Evolutionary conservation across 2,113 vertebrate genomes (phyloP).

Genomic region (Ceratotherium simum): DNA sequence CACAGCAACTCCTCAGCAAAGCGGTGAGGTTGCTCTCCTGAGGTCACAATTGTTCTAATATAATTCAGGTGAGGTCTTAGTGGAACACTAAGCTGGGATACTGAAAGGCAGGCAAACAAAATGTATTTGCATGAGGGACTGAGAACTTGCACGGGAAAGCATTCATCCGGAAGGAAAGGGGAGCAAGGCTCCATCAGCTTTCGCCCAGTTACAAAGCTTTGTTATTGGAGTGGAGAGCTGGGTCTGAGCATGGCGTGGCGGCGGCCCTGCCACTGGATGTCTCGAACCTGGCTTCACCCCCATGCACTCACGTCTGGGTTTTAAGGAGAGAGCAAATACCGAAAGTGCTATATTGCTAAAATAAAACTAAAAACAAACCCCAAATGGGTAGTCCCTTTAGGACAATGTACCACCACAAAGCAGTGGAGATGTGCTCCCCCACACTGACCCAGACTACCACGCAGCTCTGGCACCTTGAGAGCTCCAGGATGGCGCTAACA

Average conservation of each 20-base stretch:
- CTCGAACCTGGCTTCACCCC: not conserved
- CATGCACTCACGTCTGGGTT: not conserved
- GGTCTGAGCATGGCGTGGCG: no score
- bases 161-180: not conserved
- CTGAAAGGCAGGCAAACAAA: not conserved
- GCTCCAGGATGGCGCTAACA: not conserved
- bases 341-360: not conserved
- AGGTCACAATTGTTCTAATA: not conserved
- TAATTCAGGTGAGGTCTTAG: not conserved
- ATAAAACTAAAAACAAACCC: not conserved
- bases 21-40: not conserved
- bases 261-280: not conserved
- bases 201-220: not conserved
- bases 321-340: constrained; percentile 1
- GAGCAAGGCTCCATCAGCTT: not conserved
- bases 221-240: not conserved
- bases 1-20: not conserved
- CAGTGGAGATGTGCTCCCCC: no score
- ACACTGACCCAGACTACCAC: rapidly evolving
- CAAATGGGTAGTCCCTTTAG: not conserved
- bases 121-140: not conserved
- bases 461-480: not conserved
- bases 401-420: not conserved
- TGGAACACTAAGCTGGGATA: not conserved
- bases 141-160: not conserved